Evolutionary conservation across 1,140 invertebrate species (phyloP).

Genomic region (Scaptomyza montana): DNA sequence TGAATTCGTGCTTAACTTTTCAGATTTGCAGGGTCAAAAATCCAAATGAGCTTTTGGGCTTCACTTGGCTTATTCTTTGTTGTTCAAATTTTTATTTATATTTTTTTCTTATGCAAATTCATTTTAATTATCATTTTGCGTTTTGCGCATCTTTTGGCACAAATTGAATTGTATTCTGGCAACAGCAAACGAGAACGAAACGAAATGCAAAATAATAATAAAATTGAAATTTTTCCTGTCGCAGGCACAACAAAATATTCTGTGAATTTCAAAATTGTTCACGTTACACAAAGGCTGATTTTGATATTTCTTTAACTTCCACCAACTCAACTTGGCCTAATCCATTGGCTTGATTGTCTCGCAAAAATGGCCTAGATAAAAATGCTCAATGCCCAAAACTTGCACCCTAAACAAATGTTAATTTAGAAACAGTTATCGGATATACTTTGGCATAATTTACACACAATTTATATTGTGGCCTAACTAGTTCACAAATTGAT

Average conservation of each 20-base stretch:
- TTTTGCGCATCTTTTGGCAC: constrained; percentile 39
- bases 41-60: constrained; percentile 26
- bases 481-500: not conserved
- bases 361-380: constrained; percentile 9
- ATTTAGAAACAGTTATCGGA: not conserved
- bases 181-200: not conserved
- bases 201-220: constrained; percentile 18
- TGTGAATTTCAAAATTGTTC: constrained; percentile 66
- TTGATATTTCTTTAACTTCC: not conserved
- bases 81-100: constrained; percentile 15
- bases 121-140: constrained; percentile 74
- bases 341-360: constrained; percentile 7
- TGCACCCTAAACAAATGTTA: not conserved
- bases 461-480: not conserved
- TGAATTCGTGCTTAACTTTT: too few species aligned
- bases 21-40: constrained; percentile 15
- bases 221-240: constrained; percentile 27
- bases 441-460: constrained; percentile 2
- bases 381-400: not conserved
- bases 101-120: constrained; percentile 73
- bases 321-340: not conserved
- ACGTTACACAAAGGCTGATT: constrained; percentile 23
- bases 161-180: constrained; percentile 61
- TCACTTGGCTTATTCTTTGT: constrained; percentile 20
- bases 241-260: constrained; percentile 36